Evolutionary conservation across 2,888 invertebrate species (phyloP).

Genomic region (Morinoia aosen): DNA sequence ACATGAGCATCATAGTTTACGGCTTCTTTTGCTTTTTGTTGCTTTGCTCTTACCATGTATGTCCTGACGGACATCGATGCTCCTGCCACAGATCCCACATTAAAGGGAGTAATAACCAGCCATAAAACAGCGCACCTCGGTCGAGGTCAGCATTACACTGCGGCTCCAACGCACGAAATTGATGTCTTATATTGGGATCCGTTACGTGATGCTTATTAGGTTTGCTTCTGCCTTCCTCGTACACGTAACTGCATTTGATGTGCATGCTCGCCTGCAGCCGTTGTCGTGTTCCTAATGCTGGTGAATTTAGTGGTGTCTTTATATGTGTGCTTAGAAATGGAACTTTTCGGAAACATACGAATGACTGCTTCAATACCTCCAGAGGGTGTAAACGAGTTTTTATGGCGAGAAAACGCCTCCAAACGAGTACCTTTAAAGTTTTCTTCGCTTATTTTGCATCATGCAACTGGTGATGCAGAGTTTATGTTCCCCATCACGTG

Average conservation of each 20-base stretch:
- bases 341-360: not conserved
- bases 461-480: not conserved
- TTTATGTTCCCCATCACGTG: not conserved
- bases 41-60: not conserved
- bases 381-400: not conserved
- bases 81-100: not conserved
- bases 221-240: not conserved
- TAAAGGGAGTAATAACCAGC: not conserved
- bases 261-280: not conserved
- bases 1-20: not conserved
- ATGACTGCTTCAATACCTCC: not conserved
- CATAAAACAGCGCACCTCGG: not conserved
- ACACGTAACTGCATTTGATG: not conserved
- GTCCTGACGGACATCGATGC: not conserved
- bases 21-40: not conserved
- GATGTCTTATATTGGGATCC: not conserved
- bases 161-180: not conserved
- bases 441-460: not conserved
- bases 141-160: slow-evolving; percentile 5
- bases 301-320: not conserved
- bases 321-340: not conserved
- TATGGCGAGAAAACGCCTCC: not conserved
- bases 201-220: slow-evolving; percentile 26
- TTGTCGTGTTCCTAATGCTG: not conserved
- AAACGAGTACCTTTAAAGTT: not conserved